Evolutionary conservation across 2,797 vertebrate genomes (phyloP).

Genomic region (Pseudocheirus occidentalis): DNA sequence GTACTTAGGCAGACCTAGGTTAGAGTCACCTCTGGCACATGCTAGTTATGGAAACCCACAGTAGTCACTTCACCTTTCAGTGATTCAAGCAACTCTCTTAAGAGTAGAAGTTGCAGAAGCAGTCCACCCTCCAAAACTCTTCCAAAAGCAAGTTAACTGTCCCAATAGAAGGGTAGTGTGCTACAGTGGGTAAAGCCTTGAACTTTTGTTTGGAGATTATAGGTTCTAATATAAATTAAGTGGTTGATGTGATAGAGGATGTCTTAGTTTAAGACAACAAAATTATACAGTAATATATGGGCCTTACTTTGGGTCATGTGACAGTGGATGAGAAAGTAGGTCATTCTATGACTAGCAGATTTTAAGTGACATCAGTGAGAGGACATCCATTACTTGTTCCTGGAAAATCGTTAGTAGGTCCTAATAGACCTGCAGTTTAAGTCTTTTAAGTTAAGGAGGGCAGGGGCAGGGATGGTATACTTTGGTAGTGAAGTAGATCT

Average conservation of each 20-base stretch:
- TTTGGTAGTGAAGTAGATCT: not conserved
- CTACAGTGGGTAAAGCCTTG: not conserved
- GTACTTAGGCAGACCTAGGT: not conserved
- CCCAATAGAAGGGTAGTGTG: not conserved
- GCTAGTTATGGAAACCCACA: not conserved
- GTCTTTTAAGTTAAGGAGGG: slow-evolving; percentile 40
- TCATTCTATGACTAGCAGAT: not conserved
- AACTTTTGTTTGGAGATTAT: not conserved
- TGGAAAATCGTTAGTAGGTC: not conserved
- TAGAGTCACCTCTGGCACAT: not conserved
- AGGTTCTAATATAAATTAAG: slow-evolving; percentile 33
- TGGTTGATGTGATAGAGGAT: slow-evolving; percentile 8
- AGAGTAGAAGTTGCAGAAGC: not conserved
- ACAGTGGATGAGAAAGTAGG: not conserved
- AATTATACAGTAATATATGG: not conserved
- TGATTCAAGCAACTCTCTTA: not conserved
- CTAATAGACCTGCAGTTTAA: not conserved
- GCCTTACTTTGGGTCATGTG: slow-evolving; percentile 21
- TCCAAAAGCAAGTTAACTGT: not conserved
- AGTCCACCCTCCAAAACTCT: fast-evolving
- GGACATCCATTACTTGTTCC: slow-evolving; percentile 16
- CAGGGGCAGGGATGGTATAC: not conserved
- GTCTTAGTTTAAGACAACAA: not conserved
- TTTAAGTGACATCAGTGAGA: not conserved
- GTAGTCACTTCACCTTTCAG: not conserved